phyloP scores from a whole-genome alignment of 2,797 vertebrate genomes.

The Parauchenoglanis punctatus region DNA sequence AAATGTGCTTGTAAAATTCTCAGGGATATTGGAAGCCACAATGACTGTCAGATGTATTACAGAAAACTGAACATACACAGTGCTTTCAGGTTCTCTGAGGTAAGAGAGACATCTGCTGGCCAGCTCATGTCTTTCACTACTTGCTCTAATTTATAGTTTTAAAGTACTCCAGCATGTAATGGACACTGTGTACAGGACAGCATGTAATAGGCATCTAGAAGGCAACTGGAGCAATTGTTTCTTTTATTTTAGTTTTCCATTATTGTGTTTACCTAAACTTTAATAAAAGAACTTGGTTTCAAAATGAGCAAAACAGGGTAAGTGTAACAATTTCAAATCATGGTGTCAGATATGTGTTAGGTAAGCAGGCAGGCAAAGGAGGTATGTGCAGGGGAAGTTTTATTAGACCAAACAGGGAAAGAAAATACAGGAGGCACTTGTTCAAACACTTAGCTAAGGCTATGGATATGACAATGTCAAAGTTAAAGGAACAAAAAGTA shows the following conservation, averaged over 20 bases:
- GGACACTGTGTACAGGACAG: background rate
- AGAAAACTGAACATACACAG: background rate
- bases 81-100: background rate
- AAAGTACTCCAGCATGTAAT: background rate
- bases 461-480: no score
- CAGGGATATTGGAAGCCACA: background rate
- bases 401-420: no score
- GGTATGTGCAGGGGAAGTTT: no score
- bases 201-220: background rate
- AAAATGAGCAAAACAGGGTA: background rate
- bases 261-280: background rate
- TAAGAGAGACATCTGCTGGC: constrained; percentile 33
- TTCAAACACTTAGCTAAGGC: no score
- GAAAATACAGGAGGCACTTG: no score
- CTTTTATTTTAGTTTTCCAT: background rate
- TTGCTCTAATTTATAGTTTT: background rate
- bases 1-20: background rate
- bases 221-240: background rate
- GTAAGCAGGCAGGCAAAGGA: no score
- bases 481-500: no score
- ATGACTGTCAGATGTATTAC: background rate
- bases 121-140: background rate
- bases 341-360: background rate
- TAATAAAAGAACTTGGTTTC: background rate
- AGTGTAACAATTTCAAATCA: background rate